Percentiles rank a stretch among this genome's conserved stretches.
Evolutionary conservation across 1,140 invertebrate species (phyloP).

Genomic region (Cotesia glomerata): DNA sequence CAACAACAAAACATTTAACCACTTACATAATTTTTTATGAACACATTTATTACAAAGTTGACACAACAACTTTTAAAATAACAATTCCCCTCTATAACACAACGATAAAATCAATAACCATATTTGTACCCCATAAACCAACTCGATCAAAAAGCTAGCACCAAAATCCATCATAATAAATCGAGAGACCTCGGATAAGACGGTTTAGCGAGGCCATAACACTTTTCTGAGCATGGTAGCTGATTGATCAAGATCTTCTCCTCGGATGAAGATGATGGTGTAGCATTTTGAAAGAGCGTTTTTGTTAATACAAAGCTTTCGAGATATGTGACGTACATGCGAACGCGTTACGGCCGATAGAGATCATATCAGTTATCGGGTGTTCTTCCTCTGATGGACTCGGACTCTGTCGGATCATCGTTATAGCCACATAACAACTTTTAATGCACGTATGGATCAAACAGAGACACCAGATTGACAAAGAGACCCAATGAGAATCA

Average conservation of each 20-base stretch:
- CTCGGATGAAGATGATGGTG: slow-evolving; percentile 9
- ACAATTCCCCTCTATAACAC: too few species aligned
- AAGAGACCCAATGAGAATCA: background rate
- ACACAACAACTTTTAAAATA: too few species aligned
- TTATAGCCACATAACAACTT: slow-evolving; percentile 12
- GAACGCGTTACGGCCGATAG: slow-evolving; percentile 33
- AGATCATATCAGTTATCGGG: slow-evolving; percentile 28
- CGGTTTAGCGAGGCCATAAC: too few species aligned
- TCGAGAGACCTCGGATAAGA: too few species aligned
- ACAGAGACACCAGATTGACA: slow-evolving; percentile 28
- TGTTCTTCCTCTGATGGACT: background rate
- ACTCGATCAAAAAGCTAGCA: too few species aligned
- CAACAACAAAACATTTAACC: too few species aligned
- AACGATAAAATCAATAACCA: too few species aligned
- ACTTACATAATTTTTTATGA: too few species aligned
- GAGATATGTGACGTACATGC: slow-evolving; percentile 19
- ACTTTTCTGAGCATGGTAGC: slow-evolving; percentile 10
- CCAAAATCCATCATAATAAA: too few species aligned
- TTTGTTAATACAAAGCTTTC: background rate
- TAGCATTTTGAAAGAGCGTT: background rate
- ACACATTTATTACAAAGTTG: too few species aligned
- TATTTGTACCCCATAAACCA: too few species aligned
- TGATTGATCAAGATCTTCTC: slow-evolving; percentile 2
- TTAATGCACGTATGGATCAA: slow-evolving; percentile 38
- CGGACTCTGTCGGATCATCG: slow-evolving; percentile 37